Evolutionary conservation across 2,113 vertebrate genomes (phyloP).

Genomic region (Oreocharis arfaki): DNA sequence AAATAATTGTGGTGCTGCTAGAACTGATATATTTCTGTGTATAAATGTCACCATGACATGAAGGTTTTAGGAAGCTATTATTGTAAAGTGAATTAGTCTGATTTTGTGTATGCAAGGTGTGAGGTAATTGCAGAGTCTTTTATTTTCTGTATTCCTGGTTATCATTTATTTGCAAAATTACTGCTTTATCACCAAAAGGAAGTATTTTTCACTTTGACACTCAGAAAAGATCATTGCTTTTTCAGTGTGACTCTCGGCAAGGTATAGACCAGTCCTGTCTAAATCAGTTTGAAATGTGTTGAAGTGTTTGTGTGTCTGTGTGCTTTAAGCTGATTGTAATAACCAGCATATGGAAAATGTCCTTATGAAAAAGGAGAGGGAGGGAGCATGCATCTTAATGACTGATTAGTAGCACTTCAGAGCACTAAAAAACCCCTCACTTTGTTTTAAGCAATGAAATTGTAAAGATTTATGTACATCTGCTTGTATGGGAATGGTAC

Average conservation of each 20-base stretch:
- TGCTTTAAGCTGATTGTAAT: neutral
- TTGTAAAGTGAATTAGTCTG: neutral
- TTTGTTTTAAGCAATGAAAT: neutral
- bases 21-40: neutral
- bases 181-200: neutral
- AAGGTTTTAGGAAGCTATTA: neutral
- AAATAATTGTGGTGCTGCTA: neutral
- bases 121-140: neutral
- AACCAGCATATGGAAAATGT: neutral
- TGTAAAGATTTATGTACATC: neutral
- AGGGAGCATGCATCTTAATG: neutral
- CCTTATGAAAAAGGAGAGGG: neutral
- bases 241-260: neutral
- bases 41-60: neutral
- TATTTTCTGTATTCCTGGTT: neutral
- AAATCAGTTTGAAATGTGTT: neutral
- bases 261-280: neutral
- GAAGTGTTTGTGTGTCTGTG: neutral
- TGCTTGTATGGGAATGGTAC: neutral
- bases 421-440: neutral
- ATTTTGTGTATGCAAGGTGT: neutral
- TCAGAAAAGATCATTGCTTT: neutral
- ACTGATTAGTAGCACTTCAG: neutral
- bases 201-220: neutral
- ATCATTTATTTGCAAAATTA: neutral